Evolutionary conservation across 2,113 vertebrate genomes (phyloP).

Genomic region (Murina feae): DNA sequence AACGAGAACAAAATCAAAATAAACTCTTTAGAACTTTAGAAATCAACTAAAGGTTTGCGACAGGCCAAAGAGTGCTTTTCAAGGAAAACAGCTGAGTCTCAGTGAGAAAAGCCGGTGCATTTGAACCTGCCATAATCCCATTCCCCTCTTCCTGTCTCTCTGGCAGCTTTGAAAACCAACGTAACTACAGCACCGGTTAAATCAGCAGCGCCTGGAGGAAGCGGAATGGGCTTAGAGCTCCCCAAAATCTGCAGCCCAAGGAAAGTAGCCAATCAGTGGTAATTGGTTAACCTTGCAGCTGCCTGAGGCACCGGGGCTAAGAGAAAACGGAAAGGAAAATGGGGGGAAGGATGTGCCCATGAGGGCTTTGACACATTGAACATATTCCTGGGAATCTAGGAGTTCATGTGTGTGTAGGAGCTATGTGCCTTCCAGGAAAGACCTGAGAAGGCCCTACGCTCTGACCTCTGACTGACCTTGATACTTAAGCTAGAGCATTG

Average conservation of each 20-base stretch:
- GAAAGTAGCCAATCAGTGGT: neutral
- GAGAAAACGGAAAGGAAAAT: neutral
- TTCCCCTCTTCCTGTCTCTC: neutral
- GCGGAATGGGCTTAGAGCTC: neutral
- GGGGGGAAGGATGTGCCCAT: neutral
- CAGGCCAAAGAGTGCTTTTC: neutral
- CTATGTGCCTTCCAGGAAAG: neutral
- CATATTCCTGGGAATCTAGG: neutral
- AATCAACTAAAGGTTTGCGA: neutral
- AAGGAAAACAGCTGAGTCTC: neutral
- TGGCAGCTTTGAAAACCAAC: neutral
- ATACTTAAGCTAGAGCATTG: neutral
- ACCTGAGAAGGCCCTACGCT: neutral
- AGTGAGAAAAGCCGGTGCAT: neutral
- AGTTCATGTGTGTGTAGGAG: neutral
- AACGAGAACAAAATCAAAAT: neutral
- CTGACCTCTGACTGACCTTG: neutral
- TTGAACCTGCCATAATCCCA: neutral
- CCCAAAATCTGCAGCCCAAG: neutral
- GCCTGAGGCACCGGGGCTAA: neutral
- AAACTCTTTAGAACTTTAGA: neutral
- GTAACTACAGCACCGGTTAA: neutral
- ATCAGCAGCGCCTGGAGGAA: neutral
- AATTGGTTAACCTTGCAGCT: neutral
- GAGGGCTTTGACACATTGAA: neutral